A percentile compares a stretch with the other conserved stretches of the same genome.
These are phyloP conservation scores for Drosophila diplacantha DNA, from an alignment of 2,888 invertebrate species.

Conservation along the genomic window DNA sequence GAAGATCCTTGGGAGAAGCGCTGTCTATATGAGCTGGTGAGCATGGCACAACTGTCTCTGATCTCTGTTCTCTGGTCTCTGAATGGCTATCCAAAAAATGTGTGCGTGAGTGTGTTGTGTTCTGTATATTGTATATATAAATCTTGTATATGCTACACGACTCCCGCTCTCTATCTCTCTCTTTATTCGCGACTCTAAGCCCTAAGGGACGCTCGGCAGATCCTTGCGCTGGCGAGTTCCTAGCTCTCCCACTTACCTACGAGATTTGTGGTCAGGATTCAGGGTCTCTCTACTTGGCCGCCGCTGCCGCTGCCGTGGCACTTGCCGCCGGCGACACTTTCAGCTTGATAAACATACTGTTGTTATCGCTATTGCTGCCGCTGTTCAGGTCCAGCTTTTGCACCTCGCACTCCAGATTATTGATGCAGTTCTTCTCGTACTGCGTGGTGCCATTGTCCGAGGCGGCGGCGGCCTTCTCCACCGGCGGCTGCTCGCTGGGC, in stretches of 20 bases:
- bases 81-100: conserved; percentile 60
- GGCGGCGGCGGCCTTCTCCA: conserved; percentile 39
- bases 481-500: conserved; percentile 58
- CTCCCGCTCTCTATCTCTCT: conserved; percentile 3
- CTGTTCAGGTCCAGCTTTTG: conserved; percentile 76
- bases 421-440: conserved; percentile 76
- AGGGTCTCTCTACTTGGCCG: conserved; percentile 52
- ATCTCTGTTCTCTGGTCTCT: conserved; percentile 34
- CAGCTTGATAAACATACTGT: conserved; percentile 75
- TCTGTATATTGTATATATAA: conserved; percentile 45
- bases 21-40: conserved; percentile 49
- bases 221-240: conserved; percentile 17
- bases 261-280: conserved; percentile 28
- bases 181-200: conserved; percentile 49
- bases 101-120: conserved; percentile 50
- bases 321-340: conserved; percentile 67
- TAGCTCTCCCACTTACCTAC: conserved; percentile 49
- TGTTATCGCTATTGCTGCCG: conserved; percentile 68
- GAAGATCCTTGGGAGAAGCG: conserved; percentile 53
- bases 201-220: conserved; percentile 24
- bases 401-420: conserved; percentile 75
- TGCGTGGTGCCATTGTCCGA: conserved; percentile 63
- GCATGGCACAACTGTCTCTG: conserved; percentile 60
- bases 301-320: conserved; percentile 65
- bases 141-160: conserved; percentile 57